A percentile compares a stretch with the other conserved stretches of the same genome.
phyloP scores from a whole-genome alignment of 2,888 invertebrate species.

The Mesoligia furuncula region DNA sequence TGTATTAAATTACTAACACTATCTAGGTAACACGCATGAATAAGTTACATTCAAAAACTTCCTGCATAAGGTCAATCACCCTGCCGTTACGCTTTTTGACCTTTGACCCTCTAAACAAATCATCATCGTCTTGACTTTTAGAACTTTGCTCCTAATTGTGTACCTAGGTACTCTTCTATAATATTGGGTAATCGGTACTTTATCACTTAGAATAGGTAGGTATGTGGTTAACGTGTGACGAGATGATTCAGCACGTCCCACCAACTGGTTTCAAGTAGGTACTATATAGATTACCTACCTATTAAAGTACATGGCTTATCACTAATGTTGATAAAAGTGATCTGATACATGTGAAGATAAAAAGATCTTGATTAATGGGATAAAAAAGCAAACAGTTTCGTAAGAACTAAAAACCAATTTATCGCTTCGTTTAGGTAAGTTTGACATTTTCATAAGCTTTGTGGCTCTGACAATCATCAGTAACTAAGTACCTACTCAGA shows the following conservation, averaged over 20 bases:
- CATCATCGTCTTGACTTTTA: neutral
- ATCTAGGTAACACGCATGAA: neutral
- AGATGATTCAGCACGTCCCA: constrained; percentile 51
- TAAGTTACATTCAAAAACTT: neutral
- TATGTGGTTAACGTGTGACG: neutral
- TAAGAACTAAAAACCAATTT: neutral
- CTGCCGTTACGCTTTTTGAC: neutral
- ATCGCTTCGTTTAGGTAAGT: neutral
- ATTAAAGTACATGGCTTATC: constrained; percentile 46
- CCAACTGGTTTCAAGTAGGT: constrained; percentile 3
- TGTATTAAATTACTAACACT: too few relatives aligned
- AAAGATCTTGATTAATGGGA: constrained; percentile 4
- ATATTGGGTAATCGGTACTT: constrained; percentile 22
- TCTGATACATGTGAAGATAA: constrained; percentile 23
- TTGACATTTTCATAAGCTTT: neutral
- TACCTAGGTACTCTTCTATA: neutral
- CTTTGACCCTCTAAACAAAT: constrained; percentile 20
- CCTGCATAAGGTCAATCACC: neutral
- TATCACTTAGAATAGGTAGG: neutral
- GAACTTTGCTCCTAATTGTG: constrained; percentile 17
- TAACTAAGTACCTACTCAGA: neutral
- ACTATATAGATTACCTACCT: neutral
- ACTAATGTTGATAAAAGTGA: constrained; percentile 26
- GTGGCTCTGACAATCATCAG: neutral
- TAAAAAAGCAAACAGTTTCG: constrained; percentile 17